Evolutionary conservation across 2,113 vertebrate genomes (phyloP), one percentile per base, ranked within the genome.

Genomic region (Onychostruthus taczanowskii): DNA sequence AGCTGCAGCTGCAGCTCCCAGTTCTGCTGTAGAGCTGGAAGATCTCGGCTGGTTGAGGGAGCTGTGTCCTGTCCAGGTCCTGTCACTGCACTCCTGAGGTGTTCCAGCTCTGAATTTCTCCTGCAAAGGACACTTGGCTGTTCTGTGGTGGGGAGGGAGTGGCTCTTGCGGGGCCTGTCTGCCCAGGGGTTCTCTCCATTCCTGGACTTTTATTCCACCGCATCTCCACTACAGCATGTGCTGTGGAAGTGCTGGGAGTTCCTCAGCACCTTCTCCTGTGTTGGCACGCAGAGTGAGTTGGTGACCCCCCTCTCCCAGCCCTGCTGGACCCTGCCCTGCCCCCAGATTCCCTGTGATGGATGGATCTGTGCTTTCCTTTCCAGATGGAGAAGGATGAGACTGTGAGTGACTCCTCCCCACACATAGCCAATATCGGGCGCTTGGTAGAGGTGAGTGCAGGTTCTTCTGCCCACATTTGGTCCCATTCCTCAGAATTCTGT

Each of bases 371-470:
- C n/a, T 26, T 52, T 72, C 26, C 46, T 49, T 84, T 58, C 2
- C 47, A 99, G 99, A 99, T 99, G 99, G 99, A 99, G 97, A 99
- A 99, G 91, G 99, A 99, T 13, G 99, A 99, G 90, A 98, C 99
- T 0, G 99, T 99, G 95, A 99, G 99, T 9, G 99, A 99, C 97
- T 98, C 98, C 62, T 99, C 99, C 47, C 99, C 99, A 15, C 99
- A 99, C 98, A 99, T 99, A 95, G 99, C 99, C 96, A 99, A 99
- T 52, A 99, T 99, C 0, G 99, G 99, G 35, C 99, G 99, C 92
- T 98, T 99, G 95, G 99, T 99, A 68, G 99, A 99, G 98, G 99
- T 99, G 84, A 98, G 98, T 95, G 30, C 55, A 13, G 66, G 0
- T 52, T 21, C 68, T 16, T 12, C 0, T 52, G 8, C 27, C 37